A percentile compares a stretch with the other conserved stretches of the same genome.
phyloP scores from a whole-genome alignment of 2,797 vertebrate genomes.

The Pipistrellus pipistrellus region DNA sequence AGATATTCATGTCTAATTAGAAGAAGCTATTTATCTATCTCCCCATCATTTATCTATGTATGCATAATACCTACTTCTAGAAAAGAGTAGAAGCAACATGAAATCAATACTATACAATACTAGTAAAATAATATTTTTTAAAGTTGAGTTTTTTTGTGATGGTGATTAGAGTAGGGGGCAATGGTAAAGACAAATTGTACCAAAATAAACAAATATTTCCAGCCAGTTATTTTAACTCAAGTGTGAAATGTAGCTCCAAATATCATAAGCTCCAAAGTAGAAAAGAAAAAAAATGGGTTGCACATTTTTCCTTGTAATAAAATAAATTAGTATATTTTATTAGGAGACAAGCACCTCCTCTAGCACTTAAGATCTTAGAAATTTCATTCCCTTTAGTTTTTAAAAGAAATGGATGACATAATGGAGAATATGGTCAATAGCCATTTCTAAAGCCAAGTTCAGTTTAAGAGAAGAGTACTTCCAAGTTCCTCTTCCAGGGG shows the following conservation, averaged over 20 bases:
- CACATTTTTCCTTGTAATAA: neutral
- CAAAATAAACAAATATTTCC: neutral
- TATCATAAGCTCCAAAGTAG: neutral
- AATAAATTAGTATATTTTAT: neutral
- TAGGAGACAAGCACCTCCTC: neutral
- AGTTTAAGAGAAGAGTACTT: neutral
- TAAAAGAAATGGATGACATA: neutral
- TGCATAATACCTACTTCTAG: neutral
- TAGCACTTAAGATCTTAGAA: neutral
- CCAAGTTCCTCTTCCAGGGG: neutral
- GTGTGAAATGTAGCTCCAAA: neutral
- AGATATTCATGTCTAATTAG: neutral
- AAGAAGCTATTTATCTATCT: neutral
- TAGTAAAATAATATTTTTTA: too few species aligned
- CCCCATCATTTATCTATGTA: neutral
- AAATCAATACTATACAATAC: neutral
- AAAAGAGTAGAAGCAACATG: constrained; percentile 16
- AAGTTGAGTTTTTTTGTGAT: neutral
- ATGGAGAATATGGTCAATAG: neutral
- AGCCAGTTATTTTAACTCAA: neutral
- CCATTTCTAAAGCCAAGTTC: neutral
- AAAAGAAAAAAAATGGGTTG: neutral
- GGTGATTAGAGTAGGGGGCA: neutral
- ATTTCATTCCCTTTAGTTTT: neutral
- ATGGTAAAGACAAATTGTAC: neutral